Conservation (phyloP, 23 tunicate genomes). For the Halocynthia aurantium region DNA sequence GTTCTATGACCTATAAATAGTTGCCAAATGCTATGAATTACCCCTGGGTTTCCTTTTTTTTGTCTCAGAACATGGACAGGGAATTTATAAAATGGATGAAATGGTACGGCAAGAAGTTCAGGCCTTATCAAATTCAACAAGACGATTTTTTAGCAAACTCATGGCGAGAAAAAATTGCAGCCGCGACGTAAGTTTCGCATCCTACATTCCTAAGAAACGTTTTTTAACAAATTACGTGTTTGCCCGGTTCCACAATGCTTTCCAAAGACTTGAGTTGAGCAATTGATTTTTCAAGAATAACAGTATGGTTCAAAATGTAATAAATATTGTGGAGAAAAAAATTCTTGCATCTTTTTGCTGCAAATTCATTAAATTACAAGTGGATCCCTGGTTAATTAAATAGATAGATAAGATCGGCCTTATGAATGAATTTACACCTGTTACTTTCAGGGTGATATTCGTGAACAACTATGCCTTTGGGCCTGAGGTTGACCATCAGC, state of each 20-base stretch:
- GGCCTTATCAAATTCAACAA: slow-evolving; percentile 62
- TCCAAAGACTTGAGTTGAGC: neutral
- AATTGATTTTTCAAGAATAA: neutral
- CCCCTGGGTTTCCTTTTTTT: neutral
- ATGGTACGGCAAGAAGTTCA: slow-evolving; percentile 86
- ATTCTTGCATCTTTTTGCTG: no score
- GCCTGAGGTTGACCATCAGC: slow-evolving; percentile 89
- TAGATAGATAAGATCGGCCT: no score
- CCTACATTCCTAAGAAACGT: neutral
- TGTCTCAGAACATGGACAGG: slow-evolving; percentile 67
- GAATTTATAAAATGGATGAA: slow-evolving; percentile 81
- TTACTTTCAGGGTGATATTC: slow-evolving; percentile 60
- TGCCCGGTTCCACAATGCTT: no score
- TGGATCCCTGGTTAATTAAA: neutral
- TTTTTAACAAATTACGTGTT: neutral
- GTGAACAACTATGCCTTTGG: slow-evolving; percentile 98
- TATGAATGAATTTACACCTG: neutral
- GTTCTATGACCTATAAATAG: no score
- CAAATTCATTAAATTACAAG: no score
- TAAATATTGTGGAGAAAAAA: no score
- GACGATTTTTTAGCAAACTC: slow-evolving; percentile 78
- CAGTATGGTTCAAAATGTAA: no score
- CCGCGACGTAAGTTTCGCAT: slow-evolving; percentile 49
- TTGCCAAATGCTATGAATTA: no score
- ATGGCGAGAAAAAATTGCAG: slow-evolving; percentile 58